phyloP scores from a whole-genome alignment of 2,888 invertebrate genomes.

The Hypena proboscidalis region DNA sequence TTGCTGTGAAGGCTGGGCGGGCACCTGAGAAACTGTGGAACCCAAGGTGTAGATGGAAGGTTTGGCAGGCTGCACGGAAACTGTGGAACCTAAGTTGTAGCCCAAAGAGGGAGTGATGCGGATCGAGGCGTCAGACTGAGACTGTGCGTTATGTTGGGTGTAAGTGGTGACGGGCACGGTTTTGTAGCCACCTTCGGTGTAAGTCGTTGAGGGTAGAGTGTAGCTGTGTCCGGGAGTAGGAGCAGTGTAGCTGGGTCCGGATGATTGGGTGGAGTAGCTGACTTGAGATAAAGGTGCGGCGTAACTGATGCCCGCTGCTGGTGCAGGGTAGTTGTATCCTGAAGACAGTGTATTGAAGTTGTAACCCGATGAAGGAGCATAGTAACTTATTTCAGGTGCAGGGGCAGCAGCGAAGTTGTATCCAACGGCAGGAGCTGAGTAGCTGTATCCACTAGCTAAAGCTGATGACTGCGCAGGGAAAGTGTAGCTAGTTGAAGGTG shows the following conservation, averaged over 20 bases:
- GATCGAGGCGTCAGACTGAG: neutral
- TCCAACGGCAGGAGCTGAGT: neutral
- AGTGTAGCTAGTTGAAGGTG: neutral
- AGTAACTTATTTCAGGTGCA: no score
- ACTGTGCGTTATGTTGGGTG: neutral
- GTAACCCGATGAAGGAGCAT: no score
- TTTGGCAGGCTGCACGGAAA: neutral
- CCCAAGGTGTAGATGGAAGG: neutral
- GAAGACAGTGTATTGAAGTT: no score
- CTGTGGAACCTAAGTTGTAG: slow-evolving; percentile 4
- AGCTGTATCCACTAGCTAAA: slow-evolving; percentile 10
- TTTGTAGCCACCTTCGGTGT: no score
- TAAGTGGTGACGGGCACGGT: neutral
- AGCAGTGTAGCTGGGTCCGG: slow-evolving; percentile 6
- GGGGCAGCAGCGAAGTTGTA: slow-evolving; percentile 3
- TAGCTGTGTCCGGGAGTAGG: slow-evolving; percentile 1
- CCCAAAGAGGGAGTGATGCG: slow-evolving; percentile 6
- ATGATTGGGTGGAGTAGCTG: no score
- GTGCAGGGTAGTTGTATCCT: no score
- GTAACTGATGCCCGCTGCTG: no score
- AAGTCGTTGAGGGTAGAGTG: neutral
- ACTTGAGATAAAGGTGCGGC: no score
- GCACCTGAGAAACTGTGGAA: no score
- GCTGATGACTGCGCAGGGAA: neutral
- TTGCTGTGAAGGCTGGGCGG: neutral